Evolutionary conservation across 2,797 vertebrate species (phyloP).

Genomic region (Monodelphis domestica): DNA sequence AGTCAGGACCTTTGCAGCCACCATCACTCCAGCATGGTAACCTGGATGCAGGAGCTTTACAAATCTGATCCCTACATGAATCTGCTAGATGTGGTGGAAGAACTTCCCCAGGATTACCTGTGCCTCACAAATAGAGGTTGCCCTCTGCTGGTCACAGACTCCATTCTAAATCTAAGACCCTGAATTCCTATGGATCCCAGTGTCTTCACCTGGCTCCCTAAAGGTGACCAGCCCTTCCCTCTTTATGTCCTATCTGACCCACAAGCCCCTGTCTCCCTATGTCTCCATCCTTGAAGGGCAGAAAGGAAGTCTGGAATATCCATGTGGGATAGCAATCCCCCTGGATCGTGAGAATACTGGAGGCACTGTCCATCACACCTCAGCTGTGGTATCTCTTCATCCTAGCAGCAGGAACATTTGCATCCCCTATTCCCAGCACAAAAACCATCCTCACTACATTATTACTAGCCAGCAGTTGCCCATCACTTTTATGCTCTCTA

Average conservation of each 20-base stretch:
- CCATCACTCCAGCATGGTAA: neutral
- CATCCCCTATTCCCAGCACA: no score
- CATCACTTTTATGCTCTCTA: no score
- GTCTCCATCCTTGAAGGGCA: neutral
- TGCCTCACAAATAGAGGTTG: neutral
- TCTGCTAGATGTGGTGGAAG: neutral
- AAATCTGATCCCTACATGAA: neutral
- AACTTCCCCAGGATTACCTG: neutral
- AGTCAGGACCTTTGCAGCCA: neutral
- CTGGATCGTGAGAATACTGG: no score
- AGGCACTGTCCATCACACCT: no score
- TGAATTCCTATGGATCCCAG: neutral
- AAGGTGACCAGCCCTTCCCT: neutral
- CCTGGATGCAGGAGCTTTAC: neutral
- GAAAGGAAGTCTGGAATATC: no score
- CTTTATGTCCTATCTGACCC: neutral
- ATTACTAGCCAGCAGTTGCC: no score
- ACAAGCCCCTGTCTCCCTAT: neutral
- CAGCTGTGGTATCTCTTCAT: no score
- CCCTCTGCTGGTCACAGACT: neutral
- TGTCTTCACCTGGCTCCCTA: neutral
- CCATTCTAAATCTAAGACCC: neutral
- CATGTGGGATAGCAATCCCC: no score
- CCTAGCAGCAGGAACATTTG: no score
- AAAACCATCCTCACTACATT: no score